Base-by-base conservation (phyloP, 1,140 invertebrate genomes). In the Eumaeus atala region DNA sequence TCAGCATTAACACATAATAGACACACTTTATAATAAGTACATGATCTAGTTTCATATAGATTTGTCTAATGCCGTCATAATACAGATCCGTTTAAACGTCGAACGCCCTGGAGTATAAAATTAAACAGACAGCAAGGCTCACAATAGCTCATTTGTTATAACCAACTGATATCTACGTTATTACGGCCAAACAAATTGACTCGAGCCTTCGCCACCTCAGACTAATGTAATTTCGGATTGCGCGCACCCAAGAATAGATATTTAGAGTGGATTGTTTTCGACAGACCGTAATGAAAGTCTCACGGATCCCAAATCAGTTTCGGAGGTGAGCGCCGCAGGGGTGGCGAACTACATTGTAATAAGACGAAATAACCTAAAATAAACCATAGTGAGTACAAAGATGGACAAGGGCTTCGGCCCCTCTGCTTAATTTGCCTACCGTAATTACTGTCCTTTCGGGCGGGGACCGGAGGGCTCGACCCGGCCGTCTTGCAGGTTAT, bases 361-460 rank as follows among this genome's bases (percentile, higher is more conserved):
- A 84, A 83, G 81, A 84, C 76, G 74, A 72, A 84, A 86, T 78
- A 84, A 83, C 79, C 77, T 84, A 84, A 87, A 87, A 87, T 84
- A 87, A 87, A 84, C 81, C 78, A 76, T 59, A 69, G 61, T 62
- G 52, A 61, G 72, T 70, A 84, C 77, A 84, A 80, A 82, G 79
- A 87, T 82, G 81, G 81, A 87, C 84, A 84, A 64, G 70, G 74
- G 61, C 66, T 66, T 69, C 63, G 70, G 70, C 72, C 83, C 82
- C 83, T 87, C 84, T 87, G 87, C 85, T 88, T 87, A 87, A 88
- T 88, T 88, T 88, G 85, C 87, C 84, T 87, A 84, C 86, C 84
- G 84, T 87, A 88, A 88, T 88, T 88, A 87, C 87, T 88, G 78
- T 84, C 84, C 81, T 87, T 76, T 76, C 69, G 79, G n/a, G 14